Evolutionary conservation across 1,140 invertebrate genomes (phyloP), one percentile per base, ranked within the genome.

Genomic region (Drosophila nigromelanica): DNA sequence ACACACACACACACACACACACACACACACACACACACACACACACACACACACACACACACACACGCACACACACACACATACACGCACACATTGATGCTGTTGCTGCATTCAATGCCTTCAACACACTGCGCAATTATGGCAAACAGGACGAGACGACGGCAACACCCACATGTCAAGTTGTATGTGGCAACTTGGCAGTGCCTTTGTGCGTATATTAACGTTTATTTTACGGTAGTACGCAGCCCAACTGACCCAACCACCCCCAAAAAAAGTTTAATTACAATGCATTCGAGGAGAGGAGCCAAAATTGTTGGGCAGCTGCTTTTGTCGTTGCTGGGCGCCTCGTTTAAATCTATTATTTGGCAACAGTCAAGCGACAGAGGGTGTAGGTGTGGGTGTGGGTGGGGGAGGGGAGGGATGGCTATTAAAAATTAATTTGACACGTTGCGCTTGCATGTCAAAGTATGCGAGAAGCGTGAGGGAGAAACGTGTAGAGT

Each of bases 401-500:
- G 33, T 10, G 14, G 43, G 8, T 2, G 15, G 61, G 43, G 15
- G 15, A 55, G 43, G 15, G 62, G 33, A 15, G 14, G 67, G 37
- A 67, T 24, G 80, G 80, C 86, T 82, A 89, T 89, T 89, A 89
- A 89, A 89, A 89, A 89, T 89, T 89, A 89, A 89, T 89, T 89
- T 89, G 85, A 89, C 85, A 89, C 86, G 77, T 85, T 89, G 80
- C 74, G 85, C 77, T 89, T 80, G 85, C 85, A 89, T 89, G 85
- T 89, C 86, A 89, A 89, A 89, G 79, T 68, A 71, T 68, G 79
- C 48, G 72, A 18, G 21, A 27, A 47, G 42, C n/a, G 10, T 18
- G 21, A 11, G 39, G 2, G 39, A 30, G 54, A 15, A 8, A 50
- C 30, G 2, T 10, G 24, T 15, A 52, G n/a, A 8, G 6, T 7